Base-by-base conservation (phyloP, 23 tunicate genomes). In the Phallusia fumigata region DNA sequence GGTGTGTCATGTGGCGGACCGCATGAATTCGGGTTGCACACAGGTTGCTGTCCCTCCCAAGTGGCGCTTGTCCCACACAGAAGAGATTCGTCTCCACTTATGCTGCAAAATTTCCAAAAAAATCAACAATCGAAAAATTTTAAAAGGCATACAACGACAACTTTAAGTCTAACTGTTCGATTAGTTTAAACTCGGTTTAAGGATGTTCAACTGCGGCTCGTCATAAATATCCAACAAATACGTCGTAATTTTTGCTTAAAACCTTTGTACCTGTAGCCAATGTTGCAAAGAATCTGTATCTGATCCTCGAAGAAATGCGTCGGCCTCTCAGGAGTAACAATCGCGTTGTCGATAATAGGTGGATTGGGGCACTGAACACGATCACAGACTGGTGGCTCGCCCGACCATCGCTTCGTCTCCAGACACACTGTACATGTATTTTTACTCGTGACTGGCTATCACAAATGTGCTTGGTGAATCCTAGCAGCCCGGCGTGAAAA, bases 21-120 rank as follows among this genome's bases (percentile, higher is more conserved):
- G 64, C 95, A 90, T 12, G 95, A 87, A 13, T 44, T 52, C 74
- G 84, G 89, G 10, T 72, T 82, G 64, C 95, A 90, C 0, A 72
- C 89, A 26, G 95, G 86, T 3, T n/a, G 30, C n/a, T 52, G 35
- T 16, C 88, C 84, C 12, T 44, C 76, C 95, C 95, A 90, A 0
- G 33, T 76, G 36, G 80, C 88, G 30, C 72, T 74, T 53, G 81
- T 77, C 53, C 78, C 72, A 49, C 95, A 90, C 6, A n/a, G 74
- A 26, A 86, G 35, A 32, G 49, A 32, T 24, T 49, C 75, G 32
- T 73, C 76, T 21, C 90, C 90, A 10, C 5, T 52, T 52, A 86
- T 31, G 24, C 90, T 86, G 16, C 8, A 45, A 81, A 35, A 65
- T n/a, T n/a, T n/a, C n/a, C 47, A 40, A 40, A 40, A 40, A 40